Evolutionary conservation across 2,113 vertebrate species (phyloP).

Genomic region (Poecile atricapillus): DNA sequence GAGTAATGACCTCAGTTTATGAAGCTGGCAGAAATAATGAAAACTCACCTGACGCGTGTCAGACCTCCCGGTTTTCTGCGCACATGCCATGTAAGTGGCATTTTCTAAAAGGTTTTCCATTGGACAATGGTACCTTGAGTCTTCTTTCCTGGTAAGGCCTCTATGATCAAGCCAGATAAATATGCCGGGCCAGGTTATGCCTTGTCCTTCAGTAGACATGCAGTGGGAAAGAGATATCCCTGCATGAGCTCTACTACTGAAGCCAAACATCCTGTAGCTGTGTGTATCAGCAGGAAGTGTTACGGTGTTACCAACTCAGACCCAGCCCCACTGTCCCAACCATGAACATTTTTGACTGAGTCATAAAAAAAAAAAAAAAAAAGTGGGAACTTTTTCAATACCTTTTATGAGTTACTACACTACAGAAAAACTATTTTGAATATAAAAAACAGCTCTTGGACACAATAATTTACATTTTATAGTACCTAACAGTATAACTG

Average conservation of each 20-base stretch:
- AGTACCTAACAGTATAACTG: neutral
- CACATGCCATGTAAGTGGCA: neutral
- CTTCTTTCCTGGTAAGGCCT: neutral
- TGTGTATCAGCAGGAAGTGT: neutral
- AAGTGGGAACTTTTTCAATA: neutral
- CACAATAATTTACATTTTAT: neutral
- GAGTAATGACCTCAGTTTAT: neutral
- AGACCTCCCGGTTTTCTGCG: neutral
- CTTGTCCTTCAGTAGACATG: neutral
- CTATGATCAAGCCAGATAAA: neutral
- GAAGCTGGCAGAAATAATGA: neutral
- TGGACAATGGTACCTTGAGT: neutral
- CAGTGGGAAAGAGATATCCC: neutral
- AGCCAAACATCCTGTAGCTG: neutral
- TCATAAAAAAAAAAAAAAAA: neutral
- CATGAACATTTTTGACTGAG: neutral
- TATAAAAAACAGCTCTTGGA: neutral
- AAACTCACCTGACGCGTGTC: accelerated
- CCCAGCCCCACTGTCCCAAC: neutral
- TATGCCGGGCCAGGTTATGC: neutral
- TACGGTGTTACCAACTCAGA: neutral
- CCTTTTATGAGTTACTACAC: neutral
- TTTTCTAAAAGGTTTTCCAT: neutral
- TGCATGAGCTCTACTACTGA: neutral
- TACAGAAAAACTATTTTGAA: neutral